Base-by-base conservation (phyloP, 1,140 invertebrate species). In the Drosophila virilis region DNA sequence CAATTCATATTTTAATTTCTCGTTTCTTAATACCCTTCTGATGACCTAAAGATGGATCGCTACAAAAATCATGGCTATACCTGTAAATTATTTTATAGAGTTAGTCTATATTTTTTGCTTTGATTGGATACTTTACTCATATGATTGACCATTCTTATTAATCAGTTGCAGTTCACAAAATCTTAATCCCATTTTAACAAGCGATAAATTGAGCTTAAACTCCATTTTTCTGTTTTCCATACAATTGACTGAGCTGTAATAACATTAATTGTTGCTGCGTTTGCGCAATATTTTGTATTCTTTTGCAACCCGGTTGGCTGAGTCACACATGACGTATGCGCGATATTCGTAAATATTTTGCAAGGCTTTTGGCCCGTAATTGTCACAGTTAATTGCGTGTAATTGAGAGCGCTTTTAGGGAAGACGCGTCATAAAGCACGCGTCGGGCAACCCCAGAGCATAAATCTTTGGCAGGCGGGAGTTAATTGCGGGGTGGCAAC, bases 401-500 rank as follows among this genome's bases (percentile, higher is more conserved):
- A 82, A 82, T 82, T 83, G 80, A 61, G 66, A 83, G 68, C 60
- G 60, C 76, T 57, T 70, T 72, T 69, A 52, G 80, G 60, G 64
- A 84, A 79, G 67, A 79, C 76, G 80, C 78, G 54, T 72, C 80
- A 82, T 82, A 82, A 84, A 78, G 72, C 72, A 73, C 70, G 55
- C 54, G 48, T 48, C 28, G 33, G 48, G 55, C 64, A 60, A 57
- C 50, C 52, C 33, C 62, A 50, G 62, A 57, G 58, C 73, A 86
- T 86, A 86, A 88, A 86, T 86, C 83, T 83, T 77, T 54, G 61
- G 15, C 62, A 60, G 62, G 62, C 70, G 55, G 17, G 59, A 70
- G 70, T 88, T 86, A 82, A 86, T 86, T 88, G 75, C 68, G 62
- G 62, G 80, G 77, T 74, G 78, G 78, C 50, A 74, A 80, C 81